phyloP scores from a whole-genome alignment of 2,113 vertebrate genomes.

The Brachyhypopomus occidentalis region DNA sequence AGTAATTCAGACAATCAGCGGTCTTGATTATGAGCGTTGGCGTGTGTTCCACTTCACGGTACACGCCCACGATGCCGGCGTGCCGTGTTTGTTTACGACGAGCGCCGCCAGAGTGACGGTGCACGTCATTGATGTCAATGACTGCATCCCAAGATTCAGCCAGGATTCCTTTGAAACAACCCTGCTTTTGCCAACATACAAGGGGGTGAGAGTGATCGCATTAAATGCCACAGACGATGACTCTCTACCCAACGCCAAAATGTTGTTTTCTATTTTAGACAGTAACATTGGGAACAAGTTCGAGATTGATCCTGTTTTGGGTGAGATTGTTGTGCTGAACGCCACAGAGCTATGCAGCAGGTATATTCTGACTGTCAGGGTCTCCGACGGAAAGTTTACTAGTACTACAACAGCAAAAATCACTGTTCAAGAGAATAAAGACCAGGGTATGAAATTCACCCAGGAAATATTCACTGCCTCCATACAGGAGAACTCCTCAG shows the following conservation, averaged over 20 bases:
- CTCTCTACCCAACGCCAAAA: slow-evolving; percentile 72
- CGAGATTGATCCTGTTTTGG: slow-evolving; percentile 69
- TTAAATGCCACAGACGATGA: slow-evolving; percentile 82
- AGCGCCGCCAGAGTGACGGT: slow-evolving; percentile 81
- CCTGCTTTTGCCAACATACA: slow-evolving; percentile 79
- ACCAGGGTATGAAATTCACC: slow-evolving; percentile 77
- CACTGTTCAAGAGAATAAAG: slow-evolving; percentile 79
- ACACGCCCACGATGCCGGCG: slow-evolving; percentile 80
- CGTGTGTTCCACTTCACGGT: slow-evolving; percentile 80
- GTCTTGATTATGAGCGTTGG: slow-evolving; percentile 81
- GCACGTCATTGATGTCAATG: slow-evolving; percentile 81
- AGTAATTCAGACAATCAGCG: slow-evolving; percentile 77
- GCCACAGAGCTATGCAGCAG: slow-evolving; percentile 79
- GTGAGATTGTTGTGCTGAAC: slow-evolving; percentile 77
- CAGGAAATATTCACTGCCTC: slow-evolving; percentile 75
- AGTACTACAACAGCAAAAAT: slow-evolving; percentile 77
- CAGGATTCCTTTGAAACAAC: slow-evolving; percentile 75
- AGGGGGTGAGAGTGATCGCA: slow-evolving; percentile 74
- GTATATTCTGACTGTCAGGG: slow-evolving; percentile 78
- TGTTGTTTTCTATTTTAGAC: slow-evolving; percentile 80
- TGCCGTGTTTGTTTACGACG: slow-evolving; percentile 75
- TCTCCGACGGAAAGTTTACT: slow-evolving; percentile 81
- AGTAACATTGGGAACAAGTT: slow-evolving; percentile 86
- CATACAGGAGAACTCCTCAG: slow-evolving; percentile 79
- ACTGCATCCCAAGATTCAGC: slow-evolving; percentile 81